These are phyloP conservation scores for Notocelia uddmanniana DNA, from an alignment of 2,888 invertebrate species.

Conservation along the genomic window DNA sequence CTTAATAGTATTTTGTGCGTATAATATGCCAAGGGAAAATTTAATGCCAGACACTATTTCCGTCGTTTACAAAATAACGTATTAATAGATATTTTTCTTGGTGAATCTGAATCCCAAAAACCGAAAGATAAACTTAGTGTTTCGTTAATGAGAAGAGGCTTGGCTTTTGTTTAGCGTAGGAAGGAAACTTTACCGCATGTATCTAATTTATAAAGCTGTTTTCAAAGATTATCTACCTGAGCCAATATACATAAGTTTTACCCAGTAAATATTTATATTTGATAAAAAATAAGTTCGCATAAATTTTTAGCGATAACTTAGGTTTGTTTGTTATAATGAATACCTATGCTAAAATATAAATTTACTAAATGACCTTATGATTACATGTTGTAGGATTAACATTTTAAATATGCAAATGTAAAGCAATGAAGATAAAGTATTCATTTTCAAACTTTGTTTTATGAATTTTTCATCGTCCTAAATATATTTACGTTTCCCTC, in stretches of 20 bases:
- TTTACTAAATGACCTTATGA: constrained; percentile 9
- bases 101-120: too few relatives aligned
- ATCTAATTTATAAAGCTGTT: not conserved
- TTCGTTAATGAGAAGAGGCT: too few relatives aligned
- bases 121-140: too few relatives aligned
- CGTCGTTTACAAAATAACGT: too few relatives aligned
- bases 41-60: too few relatives aligned
- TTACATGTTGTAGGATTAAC: constrained; percentile 4
- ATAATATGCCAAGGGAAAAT: too few relatives aligned
- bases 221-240: not conserved
- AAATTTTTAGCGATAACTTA: constrained; percentile 1
- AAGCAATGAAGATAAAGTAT: constrained; percentile 15
- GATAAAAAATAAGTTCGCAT: not conserved
- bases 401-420: constrained; percentile 34
- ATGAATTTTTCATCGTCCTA: constrained; percentile 38
- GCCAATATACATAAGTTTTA: not conserved
- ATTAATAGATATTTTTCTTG: not conserved
- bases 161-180: not conserved
- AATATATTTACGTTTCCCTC: constrained; percentile 42
- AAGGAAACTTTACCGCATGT: too few relatives aligned
- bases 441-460: constrained; percentile 35
- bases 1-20: too few relatives aligned
- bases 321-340: constrained; percentile 8
- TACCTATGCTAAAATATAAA: not conserved
- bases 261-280: not conserved